Conservation (phyloP, 2,113 vertebrate genomes). For the Nycticebus coucang region DNA sequence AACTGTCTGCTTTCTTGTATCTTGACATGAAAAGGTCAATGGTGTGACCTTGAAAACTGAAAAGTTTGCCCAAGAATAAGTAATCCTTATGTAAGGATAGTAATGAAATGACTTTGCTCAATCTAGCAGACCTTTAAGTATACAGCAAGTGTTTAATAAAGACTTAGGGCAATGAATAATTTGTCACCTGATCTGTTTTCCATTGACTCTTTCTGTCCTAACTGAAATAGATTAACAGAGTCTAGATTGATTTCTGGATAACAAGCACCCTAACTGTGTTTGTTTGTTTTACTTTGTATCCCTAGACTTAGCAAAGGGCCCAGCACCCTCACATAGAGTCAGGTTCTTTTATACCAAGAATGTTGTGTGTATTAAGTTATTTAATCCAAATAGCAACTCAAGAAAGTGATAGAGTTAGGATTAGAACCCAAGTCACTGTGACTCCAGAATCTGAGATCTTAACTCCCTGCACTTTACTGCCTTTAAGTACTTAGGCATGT, state of each 20-base stretch:
- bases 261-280: not conserved
- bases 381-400: not conserved
- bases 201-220: not conserved
- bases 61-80: not conserved
- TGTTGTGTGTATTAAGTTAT: not conserved
- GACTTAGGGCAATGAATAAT: not conserved
- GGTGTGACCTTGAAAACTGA: constrained; percentile 20
- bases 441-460: not conserved
- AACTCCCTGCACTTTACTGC: not conserved
- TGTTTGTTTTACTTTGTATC: not conserved
- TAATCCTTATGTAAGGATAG: not conserved
- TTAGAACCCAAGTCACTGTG: not conserved
- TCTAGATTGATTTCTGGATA: not conserved
- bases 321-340: not conserved
- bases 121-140: not conserved
- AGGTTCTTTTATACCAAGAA: not conserved
- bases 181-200: not conserved
- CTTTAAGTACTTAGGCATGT: not conserved
- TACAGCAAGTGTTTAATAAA: not conserved
- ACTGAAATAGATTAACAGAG: not conserved
- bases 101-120: not conserved
- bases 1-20: not conserved
- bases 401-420: not conserved
- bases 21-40: not conserved
- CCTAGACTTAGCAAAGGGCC: not conserved